phyloP scores from a whole-genome alignment of 2,113 vertebrate species.

The Hypocryptadius cinnamomeus region DNA sequence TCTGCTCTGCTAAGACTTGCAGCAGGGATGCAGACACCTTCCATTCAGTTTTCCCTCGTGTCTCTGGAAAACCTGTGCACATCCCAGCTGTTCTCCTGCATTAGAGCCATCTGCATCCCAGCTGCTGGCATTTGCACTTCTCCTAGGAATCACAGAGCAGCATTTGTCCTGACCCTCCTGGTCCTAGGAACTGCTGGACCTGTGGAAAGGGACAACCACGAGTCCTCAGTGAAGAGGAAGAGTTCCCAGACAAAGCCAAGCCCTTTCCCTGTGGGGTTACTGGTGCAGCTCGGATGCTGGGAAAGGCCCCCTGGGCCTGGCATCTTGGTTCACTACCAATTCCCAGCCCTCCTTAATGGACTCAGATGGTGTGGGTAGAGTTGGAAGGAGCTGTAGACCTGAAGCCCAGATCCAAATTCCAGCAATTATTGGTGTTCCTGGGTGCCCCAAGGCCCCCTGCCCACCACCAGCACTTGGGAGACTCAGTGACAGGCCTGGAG shows the following conservation, averaged over 20 bases:
- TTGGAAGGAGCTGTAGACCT: neutral
- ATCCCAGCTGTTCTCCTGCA: neutral
- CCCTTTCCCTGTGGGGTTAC: neutral
- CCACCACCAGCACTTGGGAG: accelerated
- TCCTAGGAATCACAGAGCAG: neutral
- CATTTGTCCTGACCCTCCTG: neutral
- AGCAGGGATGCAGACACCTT: neutral
- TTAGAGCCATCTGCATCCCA: neutral
- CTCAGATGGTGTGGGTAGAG: neutral
- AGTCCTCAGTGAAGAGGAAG: neutral
- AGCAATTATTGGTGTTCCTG: neutral
- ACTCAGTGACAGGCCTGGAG: neutral
- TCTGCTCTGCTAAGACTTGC: neutral
- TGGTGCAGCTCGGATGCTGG: neutral
- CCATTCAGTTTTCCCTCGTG: accelerated
- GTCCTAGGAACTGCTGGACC: neutral
- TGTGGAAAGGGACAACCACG: neutral
- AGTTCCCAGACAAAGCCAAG: neutral
- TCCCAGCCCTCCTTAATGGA: neutral
- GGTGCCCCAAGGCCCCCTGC: neutral
- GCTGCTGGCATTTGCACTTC: neutral
- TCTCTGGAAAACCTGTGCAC: neutral
- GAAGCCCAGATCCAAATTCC: neutral
- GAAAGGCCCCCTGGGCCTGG: neutral
- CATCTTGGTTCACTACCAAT: neutral